Base-by-base conservation (phyloP, 2,113 vertebrate genomes). In the Macquaria australasica region DNA sequence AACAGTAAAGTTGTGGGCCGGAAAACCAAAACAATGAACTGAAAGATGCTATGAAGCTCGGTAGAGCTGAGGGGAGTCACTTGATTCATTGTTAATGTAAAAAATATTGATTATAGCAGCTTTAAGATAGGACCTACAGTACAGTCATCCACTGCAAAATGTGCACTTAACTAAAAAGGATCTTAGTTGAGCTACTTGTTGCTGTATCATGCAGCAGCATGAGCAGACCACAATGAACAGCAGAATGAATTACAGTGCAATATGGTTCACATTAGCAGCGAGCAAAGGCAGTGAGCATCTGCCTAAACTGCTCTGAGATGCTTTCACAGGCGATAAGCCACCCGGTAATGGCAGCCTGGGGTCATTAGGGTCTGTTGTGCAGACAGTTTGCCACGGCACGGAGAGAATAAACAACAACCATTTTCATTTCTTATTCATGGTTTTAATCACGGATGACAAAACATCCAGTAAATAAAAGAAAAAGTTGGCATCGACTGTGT, bases 401-500 rank as follows among this genome's bases (percentile, higher is more conserved):
- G 62, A 85, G 79, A 83, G 79, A 83, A 79, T 82, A 90, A 88
- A 91, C 82, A 89, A 83, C 74, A 48, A 20, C 81, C 48, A 79
- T 88, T 84, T 91, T 90, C 53, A 93, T 88, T 89, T 93, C 81
- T 93, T 92, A 94, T 93, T 93, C 83, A 93, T 88, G 81, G 59
- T 73, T 88, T 94, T 92, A 86, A 94, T 92, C 86, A 91, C 70
- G 73, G 82, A 82, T 92, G 87, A 92, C 74, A 91, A 93, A 93
- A 88, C 79, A 64, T 74, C 68, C 71, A 85, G 88, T 68, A 90
- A 85, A 79, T 6, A 1, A 87, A 88, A 25, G n/a, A 1, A 34
- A 25, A 41, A 77, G 78, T 88, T 92, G 87, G 79, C 72, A 59
- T 51, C 1, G 6, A 79, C 81, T 76, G 58, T 37, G 60, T 78